Conservation (phyloP, 1,140 invertebrate genomes). For the Paracyclopina nana region DNA sequence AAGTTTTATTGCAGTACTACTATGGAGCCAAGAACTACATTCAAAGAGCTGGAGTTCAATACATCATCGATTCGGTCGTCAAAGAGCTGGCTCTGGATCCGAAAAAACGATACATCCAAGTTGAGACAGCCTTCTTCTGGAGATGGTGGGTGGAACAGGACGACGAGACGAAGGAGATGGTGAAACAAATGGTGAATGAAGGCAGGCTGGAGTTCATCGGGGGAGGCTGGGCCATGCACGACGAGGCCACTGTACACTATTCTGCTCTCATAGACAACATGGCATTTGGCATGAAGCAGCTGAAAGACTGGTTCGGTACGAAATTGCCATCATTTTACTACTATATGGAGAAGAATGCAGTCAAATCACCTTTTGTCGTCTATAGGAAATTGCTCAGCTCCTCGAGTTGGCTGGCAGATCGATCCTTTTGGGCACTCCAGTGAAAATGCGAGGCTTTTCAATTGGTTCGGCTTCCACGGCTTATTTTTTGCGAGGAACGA, state of each 20-base stretch:
- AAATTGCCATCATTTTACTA: no score
- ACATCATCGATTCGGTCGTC: slow-evolving; percentile 74
- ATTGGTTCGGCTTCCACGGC: slow-evolving; percentile 45
- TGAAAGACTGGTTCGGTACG: slow-evolving; percentile 36
- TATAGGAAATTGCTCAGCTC: slow-evolving; percentile 23
- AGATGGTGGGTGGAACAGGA: slow-evolving; percentile 69
- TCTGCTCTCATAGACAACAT: slow-evolving; percentile 59
- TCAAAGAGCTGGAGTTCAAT: slow-evolving; percentile 62
- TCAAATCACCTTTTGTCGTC: neutral
- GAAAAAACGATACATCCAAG: slow-evolving; percentile 37
- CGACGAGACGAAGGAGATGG: slow-evolving; percentile 27
- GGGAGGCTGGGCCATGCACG: slow-evolving; percentile 50
- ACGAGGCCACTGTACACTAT: slow-evolving; percentile 79
- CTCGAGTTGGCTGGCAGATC: slow-evolving; percentile 41
- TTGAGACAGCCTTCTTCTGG: slow-evolving; percentile 67
- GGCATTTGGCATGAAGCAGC: slow-evolving; percentile 23
- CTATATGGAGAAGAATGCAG: no score
- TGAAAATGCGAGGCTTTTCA: slow-evolving; percentile 28
- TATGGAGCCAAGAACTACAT: slow-evolving; percentile 31
- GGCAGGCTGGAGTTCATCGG: slow-evolving; percentile 41
- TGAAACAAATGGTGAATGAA: slow-evolving; percentile 12
- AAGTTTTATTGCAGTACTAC: no score
- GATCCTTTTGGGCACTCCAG: slow-evolving; percentile 43
- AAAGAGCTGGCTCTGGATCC: slow-evolving; percentile 50
- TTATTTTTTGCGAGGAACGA: slow-evolving; percentile 71